Evolutionary conservation across 2,888 invertebrate species (phyloP).

Genomic region (Chironomus tentans): DNA sequence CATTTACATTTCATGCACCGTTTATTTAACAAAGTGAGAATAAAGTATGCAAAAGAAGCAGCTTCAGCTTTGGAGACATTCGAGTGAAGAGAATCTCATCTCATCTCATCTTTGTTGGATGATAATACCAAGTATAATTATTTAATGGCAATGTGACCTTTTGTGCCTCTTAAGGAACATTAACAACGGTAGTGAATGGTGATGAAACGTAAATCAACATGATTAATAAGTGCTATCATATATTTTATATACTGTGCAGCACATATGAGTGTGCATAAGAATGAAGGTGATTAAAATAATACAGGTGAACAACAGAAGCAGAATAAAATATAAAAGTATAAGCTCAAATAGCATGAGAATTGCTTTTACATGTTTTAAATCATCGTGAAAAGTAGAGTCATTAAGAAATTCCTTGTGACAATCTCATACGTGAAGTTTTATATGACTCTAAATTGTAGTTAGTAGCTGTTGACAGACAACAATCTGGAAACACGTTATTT

Average conservation of each 20-base stretch:
- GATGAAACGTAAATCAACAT: neutral
- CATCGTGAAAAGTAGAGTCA: neutral
- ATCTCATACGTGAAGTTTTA: neutral
- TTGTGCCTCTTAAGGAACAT: neutral
- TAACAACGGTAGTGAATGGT: neutral
- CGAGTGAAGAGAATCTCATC: neutral
- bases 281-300: neutral
- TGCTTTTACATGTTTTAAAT: neutral
- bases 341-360: neutral
- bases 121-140: no score
- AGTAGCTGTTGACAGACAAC: neutral
- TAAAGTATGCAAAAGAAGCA: neutral
- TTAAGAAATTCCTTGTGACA: conserved; percentile 2
- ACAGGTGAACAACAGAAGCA: neutral
- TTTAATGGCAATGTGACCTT: neutral
- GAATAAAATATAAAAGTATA: neutral
- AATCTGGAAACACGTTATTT: neutral
- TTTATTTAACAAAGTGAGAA: neutral
- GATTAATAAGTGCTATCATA: neutral
- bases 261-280: neutral
- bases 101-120: no score
- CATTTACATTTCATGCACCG: neutral
- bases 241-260: no score
- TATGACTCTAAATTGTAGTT: neutral
- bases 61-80: neutral